Evolutionary conservation across 2,888 invertebrate genomes (phyloP).

Genomic region (Acronicta alni): DNA sequence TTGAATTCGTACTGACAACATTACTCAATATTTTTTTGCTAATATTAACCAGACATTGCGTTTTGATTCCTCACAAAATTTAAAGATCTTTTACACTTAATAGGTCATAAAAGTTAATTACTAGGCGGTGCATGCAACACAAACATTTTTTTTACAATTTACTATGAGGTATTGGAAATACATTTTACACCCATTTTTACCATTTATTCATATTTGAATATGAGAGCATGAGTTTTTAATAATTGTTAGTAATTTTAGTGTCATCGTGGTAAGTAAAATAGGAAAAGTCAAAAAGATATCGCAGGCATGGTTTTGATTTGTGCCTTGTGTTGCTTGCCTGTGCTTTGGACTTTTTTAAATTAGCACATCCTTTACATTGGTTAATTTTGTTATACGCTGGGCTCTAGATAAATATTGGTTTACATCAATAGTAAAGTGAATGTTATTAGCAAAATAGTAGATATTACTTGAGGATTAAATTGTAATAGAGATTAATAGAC

Average conservation of each 20-base stretch:
- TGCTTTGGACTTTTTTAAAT: constrained; percentile 50
- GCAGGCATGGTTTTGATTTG: constrained; percentile 44
- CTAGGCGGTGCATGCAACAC: constrained; percentile 1
- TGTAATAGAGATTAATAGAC: too few relatives aligned
- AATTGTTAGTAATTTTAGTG: constrained; percentile 10
- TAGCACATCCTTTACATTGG: constrained; percentile 53
- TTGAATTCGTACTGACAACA: constrained; percentile 44
- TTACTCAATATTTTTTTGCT: constrained; percentile 30
- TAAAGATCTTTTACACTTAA: background rate
- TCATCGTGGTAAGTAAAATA: constrained; percentile 40
- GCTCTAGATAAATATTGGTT: background rate
- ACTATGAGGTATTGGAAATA: background rate
- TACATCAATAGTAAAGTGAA: background rate
- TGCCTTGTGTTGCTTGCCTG: constrained; percentile 60
- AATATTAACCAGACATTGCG: constrained; percentile 36
- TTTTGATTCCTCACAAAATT: constrained; percentile 13
- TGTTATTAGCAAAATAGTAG: background rate
- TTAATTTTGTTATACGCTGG: constrained; percentile 57
- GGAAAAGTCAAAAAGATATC: constrained; percentile 4
- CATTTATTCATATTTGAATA: constrained; percentile 22
- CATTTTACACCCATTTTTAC: constrained; percentile 18
- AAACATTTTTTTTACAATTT: background rate
- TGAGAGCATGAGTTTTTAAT: background rate
- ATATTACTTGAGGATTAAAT: background rate
- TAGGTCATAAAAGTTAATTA: background rate